These are phyloP conservation scores for Trichogramma dendrolimi DNA, from an alignment of 2,888 invertebrate species.

Conservation along the genomic window DNA sequence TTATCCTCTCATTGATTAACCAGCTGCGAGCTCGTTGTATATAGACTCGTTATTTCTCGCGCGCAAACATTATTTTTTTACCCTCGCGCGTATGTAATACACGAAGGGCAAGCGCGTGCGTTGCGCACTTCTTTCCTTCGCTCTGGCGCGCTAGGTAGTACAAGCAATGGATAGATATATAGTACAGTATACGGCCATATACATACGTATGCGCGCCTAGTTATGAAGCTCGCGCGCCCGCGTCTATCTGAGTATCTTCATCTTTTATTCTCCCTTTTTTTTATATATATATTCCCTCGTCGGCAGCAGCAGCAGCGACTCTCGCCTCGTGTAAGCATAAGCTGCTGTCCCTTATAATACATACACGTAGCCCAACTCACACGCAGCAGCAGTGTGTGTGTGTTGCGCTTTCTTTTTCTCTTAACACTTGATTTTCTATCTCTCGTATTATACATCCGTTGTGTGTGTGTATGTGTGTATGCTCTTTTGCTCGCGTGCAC, in stretches of 20 bases:
- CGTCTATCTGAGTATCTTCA: conserved; percentile 5
- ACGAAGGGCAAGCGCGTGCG: neutral
- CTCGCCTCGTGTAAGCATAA: neutral
- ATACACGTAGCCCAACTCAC: too few species aligned
- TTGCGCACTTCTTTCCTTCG: conserved; percentile 10
- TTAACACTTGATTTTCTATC: neutral
- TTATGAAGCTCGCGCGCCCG: neutral
- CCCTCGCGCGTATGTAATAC: neutral
- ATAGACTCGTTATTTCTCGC: conserved; percentile 17
- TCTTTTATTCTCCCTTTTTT: conserved; percentile 6
- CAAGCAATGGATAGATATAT: too few species aligned
- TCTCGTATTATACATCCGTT: neutral
- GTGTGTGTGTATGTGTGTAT: neutral
- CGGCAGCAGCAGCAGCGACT: too few species aligned
- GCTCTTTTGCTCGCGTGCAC: neutral
- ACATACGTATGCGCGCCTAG: neutral
- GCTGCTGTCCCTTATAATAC: neutral
- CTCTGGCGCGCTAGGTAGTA: too few species aligned
- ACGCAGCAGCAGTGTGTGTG: too few species aligned
- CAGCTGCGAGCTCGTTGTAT: conserved; percentile 20
- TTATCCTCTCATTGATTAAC: conserved; percentile 23
- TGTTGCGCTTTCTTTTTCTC: too few species aligned
- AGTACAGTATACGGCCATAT: neutral
- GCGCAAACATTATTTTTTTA: neutral
- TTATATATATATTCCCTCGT: neutral